Evolutionary conservation across 1,140 invertebrate genomes (phyloP).

Genomic region (Rhopalosiphum maidis): DNA sequence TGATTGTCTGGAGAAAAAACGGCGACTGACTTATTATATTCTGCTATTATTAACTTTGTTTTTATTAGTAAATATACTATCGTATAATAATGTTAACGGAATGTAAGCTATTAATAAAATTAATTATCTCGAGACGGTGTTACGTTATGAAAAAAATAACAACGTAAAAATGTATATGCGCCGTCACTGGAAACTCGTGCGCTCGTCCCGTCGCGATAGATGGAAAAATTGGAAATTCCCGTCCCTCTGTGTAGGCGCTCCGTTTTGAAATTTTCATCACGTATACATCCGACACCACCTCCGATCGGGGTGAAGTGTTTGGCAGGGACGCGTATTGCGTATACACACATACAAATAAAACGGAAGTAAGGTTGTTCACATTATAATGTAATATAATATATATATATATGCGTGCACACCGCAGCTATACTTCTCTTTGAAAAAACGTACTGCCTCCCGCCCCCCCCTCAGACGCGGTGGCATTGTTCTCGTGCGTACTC

Average conservation of each 20-base stretch:
- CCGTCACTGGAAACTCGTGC: background rate
- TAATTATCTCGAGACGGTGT: background rate
- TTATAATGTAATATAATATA: background rate
- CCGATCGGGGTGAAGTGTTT: background rate
- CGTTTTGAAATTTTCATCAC: slow-evolving; percentile 23
- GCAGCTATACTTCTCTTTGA: background rate
- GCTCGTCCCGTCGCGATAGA: background rate
- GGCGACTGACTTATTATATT: background rate
- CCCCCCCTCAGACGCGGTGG: background rate
- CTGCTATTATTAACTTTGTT: background rate
- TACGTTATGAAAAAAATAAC: background rate
- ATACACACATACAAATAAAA: background rate
- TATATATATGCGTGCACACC: background rate
- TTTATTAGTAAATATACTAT: background rate
- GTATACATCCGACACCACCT: background rate
- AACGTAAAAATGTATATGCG: background rate
- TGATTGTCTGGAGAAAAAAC: background rate
- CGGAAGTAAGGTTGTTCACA: background rate
- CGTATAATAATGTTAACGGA: background rate
- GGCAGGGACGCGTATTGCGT: background rate
- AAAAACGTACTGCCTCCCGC: background rate
- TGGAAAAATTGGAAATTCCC: background rate
- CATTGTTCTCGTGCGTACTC: background rate
- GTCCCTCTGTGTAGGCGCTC: too few species aligned
- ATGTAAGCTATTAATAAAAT: background rate